phyloP scores from a whole-genome alignment of 1,140 invertebrate genomes.

The Heliothis virescens region DNA sequence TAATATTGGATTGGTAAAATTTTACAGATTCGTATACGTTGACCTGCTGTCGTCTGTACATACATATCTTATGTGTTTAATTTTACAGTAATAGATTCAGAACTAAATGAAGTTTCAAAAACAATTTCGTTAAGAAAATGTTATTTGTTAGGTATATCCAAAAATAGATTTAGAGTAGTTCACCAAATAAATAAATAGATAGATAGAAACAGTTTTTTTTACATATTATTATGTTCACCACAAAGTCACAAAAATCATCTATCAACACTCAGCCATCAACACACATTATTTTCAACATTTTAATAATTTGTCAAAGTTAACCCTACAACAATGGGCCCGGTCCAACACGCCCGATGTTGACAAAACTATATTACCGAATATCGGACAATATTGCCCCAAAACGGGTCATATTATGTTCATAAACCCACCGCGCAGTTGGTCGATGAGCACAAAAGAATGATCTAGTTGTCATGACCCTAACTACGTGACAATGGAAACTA shows the following conservation, averaged over 20 bases:
- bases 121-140: too few relatives aligned
- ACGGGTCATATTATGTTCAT: slow-evolving; percentile 76
- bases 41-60: too few relatives aligned
- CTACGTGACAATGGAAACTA: slow-evolving; percentile 72
- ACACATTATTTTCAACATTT: slow-evolving; percentile 70
- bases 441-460: slow-evolving; percentile 64
- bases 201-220: background rate
- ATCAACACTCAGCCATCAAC: slow-evolving; percentile 72
- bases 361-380: slow-evolving; percentile 85
- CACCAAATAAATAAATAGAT: background rate
- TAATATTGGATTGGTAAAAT: too few relatives aligned
- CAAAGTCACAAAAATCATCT: slow-evolving; percentile 50
- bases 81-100: too few relatives aligned
- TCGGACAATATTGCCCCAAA: slow-evolving; percentile 81
- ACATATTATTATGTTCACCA: background rate
- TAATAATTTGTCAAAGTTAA: slow-evolving; percentile 81
- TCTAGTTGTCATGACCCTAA: slow-evolving; percentile 80
- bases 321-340: slow-evolving; percentile 65
- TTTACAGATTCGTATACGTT: too few relatives aligned
- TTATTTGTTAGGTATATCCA: too few relatives aligned
- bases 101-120: too few relatives aligned
- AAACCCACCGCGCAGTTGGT: slow-evolving; percentile 67
- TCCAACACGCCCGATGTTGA: slow-evolving; percentile 79
- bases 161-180: too few relatives aligned
- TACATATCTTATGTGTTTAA: too few relatives aligned